These are phyloP conservation scores for Drosophila albomicans DNA, from an alignment of 1,140 invertebrate genomes.

Conservation along the genomic window DNA sequence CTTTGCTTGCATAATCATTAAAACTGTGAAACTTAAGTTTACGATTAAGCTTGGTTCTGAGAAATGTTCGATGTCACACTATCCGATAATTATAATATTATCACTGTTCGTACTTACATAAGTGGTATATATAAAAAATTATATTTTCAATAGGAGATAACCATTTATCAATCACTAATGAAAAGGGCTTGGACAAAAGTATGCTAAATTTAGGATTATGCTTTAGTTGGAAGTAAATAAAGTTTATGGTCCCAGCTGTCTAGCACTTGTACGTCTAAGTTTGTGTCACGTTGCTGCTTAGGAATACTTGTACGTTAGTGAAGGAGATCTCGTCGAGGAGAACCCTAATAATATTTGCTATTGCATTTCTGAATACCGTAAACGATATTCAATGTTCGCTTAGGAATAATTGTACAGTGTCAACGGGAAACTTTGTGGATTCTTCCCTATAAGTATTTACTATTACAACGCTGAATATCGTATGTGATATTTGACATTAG, in stretches of 20 bases:
- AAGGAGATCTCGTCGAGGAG: background rate
- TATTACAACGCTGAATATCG: constrained; percentile 14
- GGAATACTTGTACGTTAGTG: constrained; percentile 50
- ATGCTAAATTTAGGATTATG: constrained; percentile 12
- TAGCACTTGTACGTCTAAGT: constrained; percentile 23
- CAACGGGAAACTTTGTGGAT: background rate
- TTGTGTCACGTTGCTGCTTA: constrained; percentile 39
- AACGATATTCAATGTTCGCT: constrained; percentile 24
- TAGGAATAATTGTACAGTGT: constrained; percentile 51
- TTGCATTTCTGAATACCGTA: constrained; percentile 46
- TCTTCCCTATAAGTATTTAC: constrained; percentile 10
- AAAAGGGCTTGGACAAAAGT: constrained; percentile 2
- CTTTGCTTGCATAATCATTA: background rate
- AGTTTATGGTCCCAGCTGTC: constrained; percentile 33
- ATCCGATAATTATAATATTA: constrained; percentile 5
- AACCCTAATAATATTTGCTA: constrained; percentile 36
- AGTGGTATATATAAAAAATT: background rate
- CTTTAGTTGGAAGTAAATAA: constrained; percentile 9
- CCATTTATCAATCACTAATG: no score
- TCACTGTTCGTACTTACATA: constrained; percentile 1
- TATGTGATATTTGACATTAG: background rate
- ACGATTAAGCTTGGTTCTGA: background rate
- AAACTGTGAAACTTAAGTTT: background rate
- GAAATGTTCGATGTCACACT: constrained; percentile 2
- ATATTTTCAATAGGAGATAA: background rate